Conservation (phyloP, 2,113 vertebrate genomes). For the Colius striatus region DNA sequence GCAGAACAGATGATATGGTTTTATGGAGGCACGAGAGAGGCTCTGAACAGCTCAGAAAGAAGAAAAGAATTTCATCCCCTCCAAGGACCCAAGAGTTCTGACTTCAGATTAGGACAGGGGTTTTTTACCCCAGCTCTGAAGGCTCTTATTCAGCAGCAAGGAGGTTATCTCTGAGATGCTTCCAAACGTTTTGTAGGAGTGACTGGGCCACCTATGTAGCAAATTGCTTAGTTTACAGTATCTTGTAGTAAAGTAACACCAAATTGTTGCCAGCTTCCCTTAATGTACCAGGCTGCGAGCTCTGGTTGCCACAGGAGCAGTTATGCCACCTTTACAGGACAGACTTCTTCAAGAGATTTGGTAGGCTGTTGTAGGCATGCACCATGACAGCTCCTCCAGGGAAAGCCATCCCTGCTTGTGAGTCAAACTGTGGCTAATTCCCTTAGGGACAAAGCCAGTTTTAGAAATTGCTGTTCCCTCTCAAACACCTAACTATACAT, state of each 20-base stretch:
- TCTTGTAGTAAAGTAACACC: background rate
- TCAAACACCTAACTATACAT: background rate
- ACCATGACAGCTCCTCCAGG: background rate
- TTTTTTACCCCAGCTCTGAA: background rate
- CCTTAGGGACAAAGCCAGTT: background rate
- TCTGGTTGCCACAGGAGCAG: background rate
- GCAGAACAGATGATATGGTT: background rate
- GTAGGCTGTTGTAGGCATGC: background rate
- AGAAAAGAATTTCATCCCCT: background rate
- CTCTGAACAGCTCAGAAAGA: background rate
- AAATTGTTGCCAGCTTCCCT: background rate
- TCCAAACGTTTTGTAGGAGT: background rate
- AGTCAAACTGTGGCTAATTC: background rate
- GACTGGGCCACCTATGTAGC: background rate
- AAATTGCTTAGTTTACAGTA: background rate
- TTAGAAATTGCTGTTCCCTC: background rate
- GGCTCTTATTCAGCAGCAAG: background rate
- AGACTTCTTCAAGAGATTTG: background rate
- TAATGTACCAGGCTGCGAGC: background rate
- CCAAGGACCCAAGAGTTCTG: background rate
- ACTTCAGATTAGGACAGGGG: constrained; percentile 1
- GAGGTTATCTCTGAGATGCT: background rate
- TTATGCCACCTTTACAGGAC: background rate
- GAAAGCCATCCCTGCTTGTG: background rate
- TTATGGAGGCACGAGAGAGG: background rate